These are phyloP conservation scores for Cotesia vestalis DNA, from an alignment of 1,140 invertebrate genomes.

Conservation along the genomic window DNA sequence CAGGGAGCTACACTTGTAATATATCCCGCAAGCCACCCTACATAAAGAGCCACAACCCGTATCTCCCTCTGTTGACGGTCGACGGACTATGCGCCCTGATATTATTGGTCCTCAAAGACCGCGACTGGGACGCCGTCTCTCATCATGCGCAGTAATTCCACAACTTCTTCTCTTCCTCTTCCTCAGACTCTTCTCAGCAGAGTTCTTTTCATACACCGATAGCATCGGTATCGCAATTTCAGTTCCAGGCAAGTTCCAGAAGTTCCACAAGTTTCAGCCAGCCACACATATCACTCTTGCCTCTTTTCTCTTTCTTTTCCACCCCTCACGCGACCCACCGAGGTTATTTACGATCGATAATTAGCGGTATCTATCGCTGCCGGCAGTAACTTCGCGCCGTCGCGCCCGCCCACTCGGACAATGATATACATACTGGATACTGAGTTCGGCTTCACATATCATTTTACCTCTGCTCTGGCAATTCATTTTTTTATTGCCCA, in stretches of 20 bases:
- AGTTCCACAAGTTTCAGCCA: conserved; percentile 2
- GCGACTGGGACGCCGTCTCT: background rate
- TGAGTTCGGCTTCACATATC: conserved; percentile 7
- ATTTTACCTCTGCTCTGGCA: background rate
- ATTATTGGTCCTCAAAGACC: conserved; percentile 31
- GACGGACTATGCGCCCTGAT: conserved; percentile 17
- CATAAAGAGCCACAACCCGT: conserved; percentile 5
- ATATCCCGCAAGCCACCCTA: conserved; percentile 38
- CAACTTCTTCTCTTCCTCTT: no score
- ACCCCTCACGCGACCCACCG: conserved; percentile 3
- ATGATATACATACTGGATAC: conserved; percentile 31
- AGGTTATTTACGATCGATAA: conserved; percentile 44
- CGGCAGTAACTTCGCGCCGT: conserved; percentile 37
- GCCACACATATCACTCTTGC: conserved; percentile 6
- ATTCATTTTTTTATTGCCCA: no score
- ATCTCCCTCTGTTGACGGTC: conserved; percentile 3
- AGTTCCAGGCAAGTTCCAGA: no score
- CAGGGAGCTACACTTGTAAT: conserved; percentile 30
- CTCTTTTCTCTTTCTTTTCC: background rate
- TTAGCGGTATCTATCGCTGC: conserved; percentile 45
- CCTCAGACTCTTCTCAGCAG: no score
- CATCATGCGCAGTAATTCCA: no score
- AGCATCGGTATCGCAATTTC: no score
- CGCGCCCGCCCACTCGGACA: conserved; percentile 32
- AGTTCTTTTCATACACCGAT: no score